Base-by-base conservation (phyloP, 2,113 vertebrate species). In the Carassius auratus region DNA sequence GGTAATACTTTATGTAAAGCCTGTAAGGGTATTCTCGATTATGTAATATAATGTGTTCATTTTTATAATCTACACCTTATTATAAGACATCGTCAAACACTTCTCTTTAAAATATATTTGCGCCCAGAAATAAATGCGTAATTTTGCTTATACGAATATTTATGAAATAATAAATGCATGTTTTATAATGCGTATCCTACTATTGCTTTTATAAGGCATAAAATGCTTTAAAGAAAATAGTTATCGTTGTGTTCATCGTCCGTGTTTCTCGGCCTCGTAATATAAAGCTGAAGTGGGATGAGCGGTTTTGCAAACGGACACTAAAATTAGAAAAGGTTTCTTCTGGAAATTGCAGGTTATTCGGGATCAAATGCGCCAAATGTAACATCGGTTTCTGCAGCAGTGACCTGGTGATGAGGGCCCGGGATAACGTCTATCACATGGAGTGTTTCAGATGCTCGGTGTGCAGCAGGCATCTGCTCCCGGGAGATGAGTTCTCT, bases 371-470 rank as follows among this genome's bases (percentile, higher is more conserved):
- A 91, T 99, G 98, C 86, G 96, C 97, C 76, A 95, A 97, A 92
- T 99, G 98, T 91, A 96, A 96, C 92, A 94, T 95, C 89, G 96
- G 96, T 87, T 97, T 99, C 94, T 96, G 96, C 93, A 97, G 97
- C 95, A 97, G 96, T 87, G 97, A 98, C 91, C 92, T 99, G 91
- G 98, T 99, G 91, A 99, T 99, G 98, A 93, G 97, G 85, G 98
- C 97, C 77, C 96, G 97, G 81, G 96, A 96, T 86, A 94, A 94
- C 59, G 97, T 99, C 74, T 99, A 97, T 90, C 97, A 99, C 95
- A 96, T 98, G 91, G 97, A 99, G 92, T 99, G 97, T 90, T 99
- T 99, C 92, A 96, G 97, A 90, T 99, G 98, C 94, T 95, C 97
- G 4, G 96, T 97, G 87, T 99, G 98, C 93, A 96, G 96, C 92